A percentile compares a stretch with the other conserved stretches of the same genome.
These are phyloP conservation scores for Cynopterus sphinx DNA, from an alignment of 2,797 vertebrate genomes.

Conservation along the genomic window DNA sequence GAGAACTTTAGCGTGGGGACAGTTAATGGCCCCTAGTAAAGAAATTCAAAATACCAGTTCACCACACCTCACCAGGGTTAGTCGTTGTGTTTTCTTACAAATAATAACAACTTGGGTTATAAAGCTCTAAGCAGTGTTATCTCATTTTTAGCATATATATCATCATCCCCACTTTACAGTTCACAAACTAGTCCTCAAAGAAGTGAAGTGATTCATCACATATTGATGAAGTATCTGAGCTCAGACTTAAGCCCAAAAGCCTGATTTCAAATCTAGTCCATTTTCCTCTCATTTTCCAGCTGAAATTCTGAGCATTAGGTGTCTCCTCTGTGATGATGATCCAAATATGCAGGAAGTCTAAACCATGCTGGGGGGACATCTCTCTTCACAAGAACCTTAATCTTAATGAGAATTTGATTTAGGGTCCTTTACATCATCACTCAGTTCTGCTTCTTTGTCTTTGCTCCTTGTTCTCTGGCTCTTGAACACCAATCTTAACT, in stretches of 20 bases:
- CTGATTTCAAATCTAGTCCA: neutral
- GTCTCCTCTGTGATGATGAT: neutral
- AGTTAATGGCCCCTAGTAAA: neutral
- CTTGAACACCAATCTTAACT: neutral
- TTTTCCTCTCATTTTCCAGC: neutral
- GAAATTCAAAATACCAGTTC: neutral
- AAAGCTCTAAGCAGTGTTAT: neutral
- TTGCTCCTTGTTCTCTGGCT: neutral
- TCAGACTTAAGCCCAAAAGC: neutral
- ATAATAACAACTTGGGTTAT: neutral
- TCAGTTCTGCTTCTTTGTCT: neutral
- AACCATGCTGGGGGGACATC: neutral
- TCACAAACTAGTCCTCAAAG: neutral
- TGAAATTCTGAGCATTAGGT: neutral
- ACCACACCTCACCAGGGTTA: neutral
- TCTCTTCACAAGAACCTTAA: neutral
- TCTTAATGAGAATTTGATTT: neutral
- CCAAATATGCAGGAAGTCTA: neutral
- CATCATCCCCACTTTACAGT: neutral
- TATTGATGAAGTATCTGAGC: neutral
- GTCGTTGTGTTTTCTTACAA: neutral
- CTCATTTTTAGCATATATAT: neutral
- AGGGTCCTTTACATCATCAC: accelerated
- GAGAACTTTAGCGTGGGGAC: neutral
- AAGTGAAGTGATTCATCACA: neutral